Base-by-base conservation (phyloP, 2,797 vertebrate species). In the Sebastes alutus region DNA sequence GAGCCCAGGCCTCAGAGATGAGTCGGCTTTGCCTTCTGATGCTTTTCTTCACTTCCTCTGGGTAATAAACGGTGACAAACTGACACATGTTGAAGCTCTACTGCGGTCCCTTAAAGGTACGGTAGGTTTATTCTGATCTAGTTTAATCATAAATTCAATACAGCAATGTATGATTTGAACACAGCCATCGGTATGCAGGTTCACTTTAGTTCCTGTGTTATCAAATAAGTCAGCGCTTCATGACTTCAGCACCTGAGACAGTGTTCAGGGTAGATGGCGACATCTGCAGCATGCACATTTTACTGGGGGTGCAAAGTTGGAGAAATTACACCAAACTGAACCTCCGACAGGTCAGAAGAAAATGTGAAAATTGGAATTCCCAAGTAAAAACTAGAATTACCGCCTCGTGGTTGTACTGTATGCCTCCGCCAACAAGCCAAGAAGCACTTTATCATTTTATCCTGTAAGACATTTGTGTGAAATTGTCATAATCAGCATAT, bases 11-110 rank as follows among this genome's bases (percentile, higher is more conserved):
- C 64, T 61, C 35, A 72, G 67, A 82, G 66, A 62, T 14, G 73
- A 84, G 35, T 81, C 66, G 72, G 78, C 11, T 81, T 78, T 74
- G 25, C 49, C 79, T 52, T 81, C 58, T 78, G 80, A 86, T 75
- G 81, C 68, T 52, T 75, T 82, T 66, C 77, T 79, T 72, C 69
- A 78, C 72, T 78, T 72, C 54, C 69, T 78, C 23, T 54, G 33
- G 65, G 59, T 38, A 29, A 78, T 25, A 14, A 74, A 42, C 5
- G 38, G 29, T 61, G 65, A 81, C 56, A 84, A 75, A 70, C 52
- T 73, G 33, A 74, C 60, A 85, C 59, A 70, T 32, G 46, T 67
- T 70, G 33, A 69, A 32, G n/a, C 46, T 54, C n/a, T 30, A 20
- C 22, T 20, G 22, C 49, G 22, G 55, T 5, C 55, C 55, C 69